Evolutionary conservation across 2,888 invertebrate species (phyloP), one percentile per base, ranked within the genome.

Genomic region (Oscheius sp.): DNA sequence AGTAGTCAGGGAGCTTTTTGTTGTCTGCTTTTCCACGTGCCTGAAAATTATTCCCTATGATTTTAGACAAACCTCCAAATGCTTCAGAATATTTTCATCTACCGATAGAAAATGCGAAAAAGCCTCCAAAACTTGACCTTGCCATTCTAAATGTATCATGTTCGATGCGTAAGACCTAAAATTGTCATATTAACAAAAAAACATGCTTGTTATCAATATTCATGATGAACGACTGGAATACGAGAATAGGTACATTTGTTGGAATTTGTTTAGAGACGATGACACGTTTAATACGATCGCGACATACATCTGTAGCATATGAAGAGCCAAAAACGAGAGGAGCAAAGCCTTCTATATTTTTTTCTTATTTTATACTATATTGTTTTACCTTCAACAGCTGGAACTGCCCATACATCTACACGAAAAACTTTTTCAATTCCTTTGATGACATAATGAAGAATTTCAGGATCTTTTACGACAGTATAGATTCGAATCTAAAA

Each of bases 171-270:
- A 72, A n/a, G 47, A 22, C 45, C 74, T 74, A 57, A 28, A 66
- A 17, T 30, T 14, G 4, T 64, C 1, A 28, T 20, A 30, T 8
- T 22, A 36, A 12, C 8, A n/a, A 9, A 14, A 24, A 62, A 8
- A 2, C 57, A 28, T 26, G 63, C 70, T 26, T 41, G n/a, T 67
- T 47, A n/a, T 49, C 70, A 22, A 75, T 64, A 14, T 75, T 51
- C 41, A 74, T n/a, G 8, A 77, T 20, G 54, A 74, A 77, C 20
- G 75, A 75, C 56, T 77, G 77, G n/a, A 71, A 28, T 1, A 70
- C 72, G 5, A 77, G 68, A 0, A 77, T 44, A 1, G 63, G 56
- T 12, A 61, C 66, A 8, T 61, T 64, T 3, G 62, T 47, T 4
- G 69, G 45, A 28, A 59, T 61, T 38, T 73, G 68, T 30, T 66